A percentile compares a stretch with the other conserved stretches of the same genome.
These are phyloP conservation scores for Jaculus jaculus DNA, from an alignment of 2,113 vertebrate genomes.

Conservation along the genomic window DNA sequence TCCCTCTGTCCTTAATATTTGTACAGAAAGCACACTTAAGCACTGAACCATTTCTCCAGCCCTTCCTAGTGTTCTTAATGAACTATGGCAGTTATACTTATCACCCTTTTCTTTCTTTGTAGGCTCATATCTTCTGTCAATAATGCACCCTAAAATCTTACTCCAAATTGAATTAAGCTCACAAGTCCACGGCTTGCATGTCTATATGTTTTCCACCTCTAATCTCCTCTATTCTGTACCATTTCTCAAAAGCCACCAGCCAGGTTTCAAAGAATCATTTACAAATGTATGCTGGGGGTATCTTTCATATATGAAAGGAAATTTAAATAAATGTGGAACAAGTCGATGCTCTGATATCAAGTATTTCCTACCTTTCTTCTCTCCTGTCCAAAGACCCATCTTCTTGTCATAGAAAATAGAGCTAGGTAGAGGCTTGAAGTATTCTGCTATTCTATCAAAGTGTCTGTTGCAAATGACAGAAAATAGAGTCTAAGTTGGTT, in stretches of 20 bases:
- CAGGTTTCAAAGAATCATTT: slow-evolving; percentile 37
- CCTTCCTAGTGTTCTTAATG: neutral
- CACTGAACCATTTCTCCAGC: too few species aligned
- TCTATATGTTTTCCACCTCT: neutral
- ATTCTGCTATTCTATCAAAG: neutral
- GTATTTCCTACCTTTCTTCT: neutral
- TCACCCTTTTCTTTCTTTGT: neutral
- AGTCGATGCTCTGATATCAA: neutral
- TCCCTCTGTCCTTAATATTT: too few species aligned
- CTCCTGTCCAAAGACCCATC: neutral
- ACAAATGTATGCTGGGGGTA: neutral
- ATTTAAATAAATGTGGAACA: neutral
- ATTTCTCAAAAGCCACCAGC: neutral
- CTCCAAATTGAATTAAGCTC: neutral
- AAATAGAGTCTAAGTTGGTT: neutral
- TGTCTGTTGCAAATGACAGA: neutral
- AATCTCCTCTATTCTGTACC: neutral
- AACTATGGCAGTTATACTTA: neutral
- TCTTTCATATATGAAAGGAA: neutral
- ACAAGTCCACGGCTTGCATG: neutral
- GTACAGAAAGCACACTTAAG: too few species aligned
- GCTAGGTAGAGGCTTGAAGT: neutral
- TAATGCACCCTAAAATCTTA: neutral
- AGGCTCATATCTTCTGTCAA: neutral
- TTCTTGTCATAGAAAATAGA: slow-evolving; percentile 1